Percentiles rank a stretch among this genome's conserved stretches.
phyloP scores from a whole-genome alignment of 2,888 invertebrate genomes.

The Kryphioiulus occultus region DNA sequence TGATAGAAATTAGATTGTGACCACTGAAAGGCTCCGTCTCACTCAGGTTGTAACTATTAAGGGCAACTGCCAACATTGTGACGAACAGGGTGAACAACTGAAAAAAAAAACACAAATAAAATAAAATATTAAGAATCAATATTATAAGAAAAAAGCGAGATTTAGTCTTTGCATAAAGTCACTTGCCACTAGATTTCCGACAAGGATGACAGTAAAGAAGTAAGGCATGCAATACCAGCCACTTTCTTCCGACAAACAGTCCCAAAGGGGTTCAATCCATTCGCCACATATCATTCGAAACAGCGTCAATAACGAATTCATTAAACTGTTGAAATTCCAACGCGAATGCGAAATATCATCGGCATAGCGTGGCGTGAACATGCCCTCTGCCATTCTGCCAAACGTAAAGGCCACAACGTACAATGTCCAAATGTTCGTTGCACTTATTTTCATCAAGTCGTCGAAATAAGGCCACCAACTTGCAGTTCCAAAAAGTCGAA shows the following conservation, averaged over 20 bases:
- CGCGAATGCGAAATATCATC: background rate
- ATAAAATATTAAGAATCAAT: background rate
- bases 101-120: background rate
- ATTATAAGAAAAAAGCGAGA: background rate
- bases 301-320: slow-evolving; percentile 94
- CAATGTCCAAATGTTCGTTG: background rate
- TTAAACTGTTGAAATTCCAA: background rate
- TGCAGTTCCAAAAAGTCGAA: background rate
- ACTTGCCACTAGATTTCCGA: slow-evolving; percentile 10
- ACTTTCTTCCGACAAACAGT: slow-evolving; percentile 72
- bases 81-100: background rate
- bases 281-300: slow-evolving; percentile 96
- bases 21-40: background rate
- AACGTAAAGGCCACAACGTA: background rate
- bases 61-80: background rate
- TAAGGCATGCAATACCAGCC: slow-evolving; percentile 59
- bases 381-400: background rate
- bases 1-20: background rate
- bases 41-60: background rate
- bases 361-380: background rate
- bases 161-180: background rate
- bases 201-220: background rate
- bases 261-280: slow-evolving; percentile 97
- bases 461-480: background rate
- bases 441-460: background rate